Evolutionary conservation across 2,113 vertebrate species (phyloP), one percentile per base, ranked within the genome.

Genomic region (Bubalus kerabau): DNA sequence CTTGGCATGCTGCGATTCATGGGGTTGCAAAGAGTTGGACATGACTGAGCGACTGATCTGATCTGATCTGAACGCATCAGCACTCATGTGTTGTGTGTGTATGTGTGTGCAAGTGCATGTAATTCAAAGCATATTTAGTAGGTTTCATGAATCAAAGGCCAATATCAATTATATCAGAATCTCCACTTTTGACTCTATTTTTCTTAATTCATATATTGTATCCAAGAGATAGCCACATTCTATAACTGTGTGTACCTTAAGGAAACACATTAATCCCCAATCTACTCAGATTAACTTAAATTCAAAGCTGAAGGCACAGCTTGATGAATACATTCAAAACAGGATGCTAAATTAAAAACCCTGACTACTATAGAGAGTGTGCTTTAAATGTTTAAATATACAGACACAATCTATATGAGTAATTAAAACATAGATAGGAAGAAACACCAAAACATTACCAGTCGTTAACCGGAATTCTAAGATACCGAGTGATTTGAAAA

Each of bases 401-500:
- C 3, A 48, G 28, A 64, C 13, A 26, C 1, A 67, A 32, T 59
- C 19, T 60, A 17, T 64, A 30, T 43, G 19, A 30, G 56, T 36
- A n/a, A 17, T 48, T 60, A 94, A 36, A 96, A 71, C 16, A 46
- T 2, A 86, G 36, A 26, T 86, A 90, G 36, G 57, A 86, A 86
- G 67, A 84, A 74, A 48, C 28, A 89, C 24, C 56, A 56, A 84
- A 93, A 89, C 26, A 89, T 87, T 81, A 43, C 24, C 8, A 95
- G 12, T 32, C 60, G 32, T 62, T 84, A 92, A 74, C 83, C 13
- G 80, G 87, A 88, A 21, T 93, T 97, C 50, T 62, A 92, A 96
- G 80, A 52, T 60, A 24, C 16, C 5, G 17, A 54, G 28, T 84
- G 40, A 81, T 84, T 91, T 97, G 52, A 87, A 96, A 95, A 67